Percentiles rank a stretch among this genome's conserved stretches.
Evolutionary conservation across 1,140 invertebrate species (phyloP).

Genomic region (Drosophila ercepeae): DNA sequence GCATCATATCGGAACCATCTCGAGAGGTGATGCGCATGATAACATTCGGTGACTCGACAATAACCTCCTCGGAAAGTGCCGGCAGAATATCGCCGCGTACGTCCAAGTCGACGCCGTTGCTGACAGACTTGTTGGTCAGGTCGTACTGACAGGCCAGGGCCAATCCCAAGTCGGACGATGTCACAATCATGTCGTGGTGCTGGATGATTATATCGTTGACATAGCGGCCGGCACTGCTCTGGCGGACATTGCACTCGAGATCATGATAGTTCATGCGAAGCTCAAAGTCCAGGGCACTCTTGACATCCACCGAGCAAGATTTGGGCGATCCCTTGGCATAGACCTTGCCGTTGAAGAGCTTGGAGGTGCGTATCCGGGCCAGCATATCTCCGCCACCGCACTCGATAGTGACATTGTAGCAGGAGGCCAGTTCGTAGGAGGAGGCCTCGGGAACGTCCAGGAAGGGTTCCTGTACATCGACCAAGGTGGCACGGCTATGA

Average conservation of each 20-base stretch:
- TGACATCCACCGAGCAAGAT: constrained; percentile 94
- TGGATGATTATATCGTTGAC: constrained; percentile 96
- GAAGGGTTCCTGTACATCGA: constrained; percentile 95
- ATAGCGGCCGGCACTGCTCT: constrained; percentile 93
- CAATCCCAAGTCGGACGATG: constrained; percentile 95
- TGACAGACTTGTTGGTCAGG: constrained; percentile 95
- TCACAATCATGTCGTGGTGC: constrained; percentile 97
- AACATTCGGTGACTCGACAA: constrained; percentile 97
- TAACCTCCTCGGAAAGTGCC: constrained; percentile 91
- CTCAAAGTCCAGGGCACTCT: constrained; percentile 93
- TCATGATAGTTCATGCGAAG: constrained; percentile 95
- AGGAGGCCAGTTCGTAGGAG: constrained; percentile 96
- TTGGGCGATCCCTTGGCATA: constrained; percentile 97
- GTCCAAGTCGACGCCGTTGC: constrained; percentile 94
- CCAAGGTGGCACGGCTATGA: constrained; percentile 93
- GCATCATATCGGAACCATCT: constrained; percentile 89
- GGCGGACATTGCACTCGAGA: constrained; percentile 94
- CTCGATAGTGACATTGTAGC: constrained; percentile 97
- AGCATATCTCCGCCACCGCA: constrained; percentile 96
- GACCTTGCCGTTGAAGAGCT: constrained; percentile 96
- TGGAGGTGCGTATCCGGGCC: constrained; percentile 94
- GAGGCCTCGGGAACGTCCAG: constrained; percentile 94
- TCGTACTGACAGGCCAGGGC: constrained; percentile 97
- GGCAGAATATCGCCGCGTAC: constrained; percentile 93
- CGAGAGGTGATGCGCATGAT: constrained; percentile 96